Base-by-base conservation (phyloP, 2,797 vertebrate genomes). In the Tadarida brasiliensis region DNA sequence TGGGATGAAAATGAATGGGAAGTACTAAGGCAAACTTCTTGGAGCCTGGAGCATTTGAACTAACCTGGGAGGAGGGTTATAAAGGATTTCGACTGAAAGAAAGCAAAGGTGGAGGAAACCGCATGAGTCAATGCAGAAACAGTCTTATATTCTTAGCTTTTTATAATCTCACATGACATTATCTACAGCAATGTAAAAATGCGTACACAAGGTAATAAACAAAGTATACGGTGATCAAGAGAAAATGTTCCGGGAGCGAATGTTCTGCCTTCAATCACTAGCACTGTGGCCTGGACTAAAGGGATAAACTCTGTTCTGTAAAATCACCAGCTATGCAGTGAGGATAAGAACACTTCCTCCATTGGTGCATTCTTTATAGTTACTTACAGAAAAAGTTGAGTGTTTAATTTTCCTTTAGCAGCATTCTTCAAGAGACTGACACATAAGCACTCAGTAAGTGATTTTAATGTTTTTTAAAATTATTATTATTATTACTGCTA, bases 131-230 rank as follows among this genome's bases (percentile, higher is more conserved):
- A 76, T 19, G 22, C 20, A 87, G 47, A 24, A 82, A 65, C 11
- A 73, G 17, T 59, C 76, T 91, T 61, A 65, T 11, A 80, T 63
- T 70, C 59, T 87, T 70, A 81, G 16, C 20, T 92, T 94, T 39
- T 77, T 67, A 65, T 39, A 87, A 11, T 68, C 57, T 80, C 56
- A 68, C 22, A 89, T 70, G 65, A 83, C 47, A 19, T 92, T 61
- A 78, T 88, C 73, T 89, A 91, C 28, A 84, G 16, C 19, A 44
- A 71, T 77, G 33, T 51, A 51, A 92, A 89, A 73, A 87, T 83
- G 35, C 83, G 54, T 28, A 44, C 20, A 71, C 26, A 35, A 47
- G 59, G 35, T 70, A 81, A 49, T 77, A 76, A 68, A 89, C 49
- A 73, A 54, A 28, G n/a, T 65, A 77, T 7, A 47, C 24, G 30